Percentiles rank a stretch among this genome's conserved stretches.
Evolutionary conservation across 2,113 vertebrate species (phyloP).

Genomic region (Toxotes jaculatrix): DNA sequence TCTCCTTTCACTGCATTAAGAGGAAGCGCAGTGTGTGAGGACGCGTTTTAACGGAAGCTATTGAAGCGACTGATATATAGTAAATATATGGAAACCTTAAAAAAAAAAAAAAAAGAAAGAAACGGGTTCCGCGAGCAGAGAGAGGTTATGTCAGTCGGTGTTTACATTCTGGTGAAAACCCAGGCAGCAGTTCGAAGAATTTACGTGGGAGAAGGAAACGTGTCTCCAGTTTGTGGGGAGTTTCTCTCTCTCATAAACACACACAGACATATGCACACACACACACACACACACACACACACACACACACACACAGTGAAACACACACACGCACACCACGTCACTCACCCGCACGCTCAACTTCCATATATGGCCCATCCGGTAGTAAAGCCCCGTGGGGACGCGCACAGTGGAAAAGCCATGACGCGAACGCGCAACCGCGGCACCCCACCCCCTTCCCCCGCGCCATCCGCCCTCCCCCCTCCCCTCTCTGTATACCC

Average conservation of each 20-base stretch:
- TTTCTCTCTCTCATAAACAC: constrained; percentile 32
- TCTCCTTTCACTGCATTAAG: no score
- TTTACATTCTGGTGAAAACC: constrained; percentile 62
- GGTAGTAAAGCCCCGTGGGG: constrained; percentile 68
- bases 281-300: constrained; percentile 23
- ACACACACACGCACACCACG: constrained; percentile 27
- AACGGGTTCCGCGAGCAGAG: neutral
- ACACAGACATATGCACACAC: constrained; percentile 6
- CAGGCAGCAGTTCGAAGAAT: constrained; percentile 51
- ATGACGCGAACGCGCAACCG: constrained; percentile 74
- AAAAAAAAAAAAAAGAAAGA: neutral
- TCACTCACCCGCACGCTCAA: constrained; percentile 48
- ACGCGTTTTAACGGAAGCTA: neutral
- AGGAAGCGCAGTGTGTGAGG: neutral
- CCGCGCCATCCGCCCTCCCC: no score
- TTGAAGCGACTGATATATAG: neutral
- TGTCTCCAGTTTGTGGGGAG: constrained; percentile 47
- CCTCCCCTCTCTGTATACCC: neutral
- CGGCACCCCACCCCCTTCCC: constrained; percentile 20
- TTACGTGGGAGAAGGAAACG: constrained; percentile 50
- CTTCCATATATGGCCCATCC: constrained; percentile 82
- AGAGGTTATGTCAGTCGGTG: constrained; percentile 19
- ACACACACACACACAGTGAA: neutral
- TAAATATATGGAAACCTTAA: neutral
- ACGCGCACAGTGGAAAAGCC: constrained; percentile 80